Evolutionary conservation across 2,888 invertebrate species (phyloP), one percentile per base, ranked within the genome.

Genomic region (Exephanes ischioxanthus): DNA sequence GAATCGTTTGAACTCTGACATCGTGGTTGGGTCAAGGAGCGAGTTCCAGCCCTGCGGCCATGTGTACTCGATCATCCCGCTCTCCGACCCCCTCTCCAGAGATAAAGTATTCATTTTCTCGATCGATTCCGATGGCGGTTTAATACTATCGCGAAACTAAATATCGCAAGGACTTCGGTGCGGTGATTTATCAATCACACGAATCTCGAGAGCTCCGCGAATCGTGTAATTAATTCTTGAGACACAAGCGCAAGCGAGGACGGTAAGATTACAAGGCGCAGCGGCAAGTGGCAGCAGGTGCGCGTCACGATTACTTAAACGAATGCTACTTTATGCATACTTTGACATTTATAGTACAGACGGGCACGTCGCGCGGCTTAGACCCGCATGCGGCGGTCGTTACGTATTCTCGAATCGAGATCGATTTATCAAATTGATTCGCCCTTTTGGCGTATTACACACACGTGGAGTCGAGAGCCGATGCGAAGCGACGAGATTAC

Each of bases 291-390:
- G 83, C 58, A 58, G 41, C 77, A 85, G 85, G 82, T 86, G 85
- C 85, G 76, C 86, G 85, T 84, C 81, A 82, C 86, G 84, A 85
- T 80, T 83, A 66, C 80, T 76, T 45, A 71, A 82, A 73, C 71
- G 76, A 63, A 86, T 70, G 78, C 82, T 85, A 75, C 79, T 82
- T 82, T 67, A 85, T 85, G 79, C 82, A 86, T 86, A 86, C 82
- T 82, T 77, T 86, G 86, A 86, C 85, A 86, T 86, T 86, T 82
- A 82, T 82, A 71, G 81, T 82, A 75, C 79, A 66, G 58, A 55
- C 19, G n/a, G 68, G 63, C 83, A 83, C 85, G 85, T 68, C 22
- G 73, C 67, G n/a, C 66, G 70, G 66, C 66, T 66, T 33, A 63
- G 55, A 41, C 45, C 71, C 67, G 41, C 53, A 66, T 61, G 63